These are phyloP conservation scores for Melopsittacus undulatus DNA, from an alignment of 2,797 vertebrate species.

Conservation along the genomic window DNA sequence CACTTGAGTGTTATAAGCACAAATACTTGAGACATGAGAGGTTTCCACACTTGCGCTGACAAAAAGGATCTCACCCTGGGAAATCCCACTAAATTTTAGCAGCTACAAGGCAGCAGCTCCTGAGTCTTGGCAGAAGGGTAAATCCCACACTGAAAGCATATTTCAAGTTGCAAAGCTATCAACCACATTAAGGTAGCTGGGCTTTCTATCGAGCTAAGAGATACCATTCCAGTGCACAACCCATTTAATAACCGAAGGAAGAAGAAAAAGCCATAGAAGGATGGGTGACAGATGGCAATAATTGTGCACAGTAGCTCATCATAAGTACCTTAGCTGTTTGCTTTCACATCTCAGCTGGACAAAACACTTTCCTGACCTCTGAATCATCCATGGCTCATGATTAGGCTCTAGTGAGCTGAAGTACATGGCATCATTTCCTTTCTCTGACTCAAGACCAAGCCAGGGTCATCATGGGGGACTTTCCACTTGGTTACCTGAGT, in stretches of 20 bases:
- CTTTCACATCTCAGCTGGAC: constrained; percentile 36
- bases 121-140: constrained; percentile 12
- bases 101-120: neutral
- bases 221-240: neutral
- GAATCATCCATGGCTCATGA: neutral
- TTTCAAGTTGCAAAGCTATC: constrained; percentile 23
- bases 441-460: neutral
- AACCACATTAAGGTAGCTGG: neutral
- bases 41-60: neutral
- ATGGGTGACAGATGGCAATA: constrained; percentile 31
- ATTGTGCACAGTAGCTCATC: neutral
- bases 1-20: constrained; percentile 19
- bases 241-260: constrained; percentile 9
- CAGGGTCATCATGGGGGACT: neutral
- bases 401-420: neutral
- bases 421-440: neutral
- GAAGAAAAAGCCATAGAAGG: constrained; percentile 8
- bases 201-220: neutral
- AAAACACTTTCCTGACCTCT: constrained; percentile 8
- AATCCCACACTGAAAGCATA: neutral
- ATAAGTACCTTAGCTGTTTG: constrained; percentile 29
- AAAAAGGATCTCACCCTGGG: constrained; percentile 2
- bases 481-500: neutral
- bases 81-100: constrained; percentile 49
- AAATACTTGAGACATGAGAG: constrained; percentile 30